Percentiles rank a stretch among this genome's conserved stretches.
These are phyloP conservation scores for Tetrapedia diversipes DNA, from an alignment of 2,888 invertebrate species.

Conservation along the genomic window DNA sequence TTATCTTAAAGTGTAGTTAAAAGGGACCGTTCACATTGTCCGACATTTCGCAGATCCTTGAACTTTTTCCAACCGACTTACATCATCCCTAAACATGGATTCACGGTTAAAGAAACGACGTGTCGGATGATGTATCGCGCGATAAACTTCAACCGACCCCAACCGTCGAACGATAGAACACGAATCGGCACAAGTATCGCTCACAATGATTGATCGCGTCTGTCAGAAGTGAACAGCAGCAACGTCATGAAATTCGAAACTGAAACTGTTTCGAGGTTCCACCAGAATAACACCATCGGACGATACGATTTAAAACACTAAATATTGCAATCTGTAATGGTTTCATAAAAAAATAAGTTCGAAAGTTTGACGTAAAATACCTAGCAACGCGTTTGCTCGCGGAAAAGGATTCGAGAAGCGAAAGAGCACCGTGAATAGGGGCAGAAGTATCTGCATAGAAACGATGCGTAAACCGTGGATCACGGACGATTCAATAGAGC, in stretches of 20 bases:
- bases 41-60: not conserved
- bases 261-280: too few species aligned
- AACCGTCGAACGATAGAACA: not conserved
- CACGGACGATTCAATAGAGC: constrained; percentile 51
- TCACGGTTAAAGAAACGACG: too few species aligned
- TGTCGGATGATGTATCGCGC: too few species aligned
- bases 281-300: not conserved
- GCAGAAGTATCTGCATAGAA: constrained; percentile 52
- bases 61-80: not conserved
- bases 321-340: too few species aligned
- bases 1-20: too few species aligned
- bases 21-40: not conserved
- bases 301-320: too few species aligned
- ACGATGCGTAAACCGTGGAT: constrained; percentile 46
- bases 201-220: not conserved
- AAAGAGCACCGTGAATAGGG: constrained; percentile 32
- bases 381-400: too few species aligned
- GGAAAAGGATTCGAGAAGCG: not conserved
- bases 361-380: too few species aligned
- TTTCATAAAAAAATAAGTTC: too few species aligned
- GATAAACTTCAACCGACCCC: not conserved
- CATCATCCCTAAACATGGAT: too few species aligned
- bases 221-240: not conserved
- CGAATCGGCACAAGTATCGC: not conserved
- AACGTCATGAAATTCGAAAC: too few species aligned